phyloP scores from a whole-genome alignment of 2,113 vertebrate species.

The Bujurquina vittata region DNA sequence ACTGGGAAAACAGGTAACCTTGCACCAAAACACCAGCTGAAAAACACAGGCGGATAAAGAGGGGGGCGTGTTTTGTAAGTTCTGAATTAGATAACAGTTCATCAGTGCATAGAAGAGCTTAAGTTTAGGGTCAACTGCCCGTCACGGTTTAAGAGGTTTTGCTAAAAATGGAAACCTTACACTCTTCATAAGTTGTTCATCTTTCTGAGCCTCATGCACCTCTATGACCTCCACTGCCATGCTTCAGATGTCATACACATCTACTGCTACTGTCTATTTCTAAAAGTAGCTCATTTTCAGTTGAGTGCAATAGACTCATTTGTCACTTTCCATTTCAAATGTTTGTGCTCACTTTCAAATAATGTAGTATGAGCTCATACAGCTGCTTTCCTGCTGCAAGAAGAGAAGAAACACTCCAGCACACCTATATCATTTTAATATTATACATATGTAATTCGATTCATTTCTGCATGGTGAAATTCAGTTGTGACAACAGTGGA shows the following conservation, averaged over 20 bases:
- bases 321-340: background rate
- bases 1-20: conserved; percentile 69
- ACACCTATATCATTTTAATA: background rate
- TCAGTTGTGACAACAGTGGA: too few relatives aligned
- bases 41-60: background rate
- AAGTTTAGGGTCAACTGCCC: background rate
- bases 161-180: conserved; percentile 32
- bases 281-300: background rate
- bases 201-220: background rate
- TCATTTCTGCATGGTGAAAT: too few relatives aligned
- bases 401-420: background rate
- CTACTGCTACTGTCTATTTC: background rate
- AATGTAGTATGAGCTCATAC: background rate
- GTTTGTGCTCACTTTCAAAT: background rate
- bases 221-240: background rate
- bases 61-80: background rate
- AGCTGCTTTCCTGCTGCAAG: background rate
- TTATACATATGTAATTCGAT: background rate
- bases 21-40: background rate
- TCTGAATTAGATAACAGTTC: background rate
- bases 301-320: background rate
- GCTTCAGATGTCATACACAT: rapidly evolving
- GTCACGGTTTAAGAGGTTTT: background rate
- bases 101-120: background rate
- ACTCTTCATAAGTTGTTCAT: background rate